Base-by-base conservation (phyloP, 1,140 invertebrate species). In the Capitella teleta region DNA sequence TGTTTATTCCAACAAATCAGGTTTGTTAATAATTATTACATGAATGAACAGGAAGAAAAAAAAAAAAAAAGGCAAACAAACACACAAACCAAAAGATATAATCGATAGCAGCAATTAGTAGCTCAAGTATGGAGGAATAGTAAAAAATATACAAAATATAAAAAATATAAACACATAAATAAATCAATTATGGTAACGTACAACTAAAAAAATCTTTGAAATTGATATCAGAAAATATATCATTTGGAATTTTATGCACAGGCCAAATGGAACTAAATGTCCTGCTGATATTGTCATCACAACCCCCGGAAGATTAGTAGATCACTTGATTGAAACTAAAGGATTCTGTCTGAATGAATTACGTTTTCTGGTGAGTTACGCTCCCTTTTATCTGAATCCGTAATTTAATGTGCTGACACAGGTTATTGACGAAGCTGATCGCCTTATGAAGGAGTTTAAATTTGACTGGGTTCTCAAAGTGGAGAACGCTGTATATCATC, bases 361-460 rank as follows among this genome's bases (percentile, higher is more conserved):
- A 0, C 77, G 82, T 63, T 95, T 86, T 74, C 71, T 97, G 43
- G 81, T 96, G 55, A 56, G 56, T 40, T 24, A 40, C 2, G n/a
- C 2, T 40, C 44, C 23, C 14, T n/a, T 40, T 18, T 23, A 18
- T 18, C 12, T 41, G 28, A 4, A 14, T 18, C 8, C 18, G 42
- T 24, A 23, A 25, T 50, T 14, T 23, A 5, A 37, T 37, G 36
- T 37, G 8, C 2, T 3, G 16, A 19, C 2, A 37, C 6, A 74
- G 68, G 68, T 76, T 1, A 86, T 96, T 47, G 94, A 98, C 72
- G 93, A 98, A 77, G 93, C 93, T 10, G 94, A 98, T 74, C 77
- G 87, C 55, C 83, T 92, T 53, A 82, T 93, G 72, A 87, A 94
- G 57, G 84, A 87, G 60, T 78, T 91, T 19, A 84, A 93, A 67